Percentiles rank a stretch among this genome's conserved stretches.
phyloP scores from a whole-genome alignment of 2,113 vertebrate species.

The Neoarius graeffei region DNA sequence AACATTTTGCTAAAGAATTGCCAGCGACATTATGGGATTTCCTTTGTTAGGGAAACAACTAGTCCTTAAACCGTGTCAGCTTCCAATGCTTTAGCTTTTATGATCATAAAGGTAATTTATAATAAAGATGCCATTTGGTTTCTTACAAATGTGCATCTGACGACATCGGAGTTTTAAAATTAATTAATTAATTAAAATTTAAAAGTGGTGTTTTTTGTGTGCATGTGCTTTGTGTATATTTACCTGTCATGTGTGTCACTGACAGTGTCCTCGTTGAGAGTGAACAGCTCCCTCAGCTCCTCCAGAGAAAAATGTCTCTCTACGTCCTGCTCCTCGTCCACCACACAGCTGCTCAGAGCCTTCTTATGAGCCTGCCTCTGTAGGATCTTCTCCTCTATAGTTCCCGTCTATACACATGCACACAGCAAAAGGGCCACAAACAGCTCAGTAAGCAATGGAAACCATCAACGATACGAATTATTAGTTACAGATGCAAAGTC shows the following conservation, averaged over 20 bases:
- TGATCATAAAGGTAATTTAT: background rate
- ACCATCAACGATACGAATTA: background rate
- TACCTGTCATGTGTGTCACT: constrained; percentile 96
- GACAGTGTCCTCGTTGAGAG: constrained; percentile 78
- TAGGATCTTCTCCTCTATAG: constrained; percentile 98
- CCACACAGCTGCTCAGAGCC: constrained; percentile 96
- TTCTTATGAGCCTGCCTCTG: constrained; percentile 98
- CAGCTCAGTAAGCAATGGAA: background rate
- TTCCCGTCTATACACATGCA: constrained; percentile 80
- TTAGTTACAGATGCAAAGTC: background rate
- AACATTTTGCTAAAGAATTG: no score
- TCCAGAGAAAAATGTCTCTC: constrained; percentile 94
- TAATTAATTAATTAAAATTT: no score
- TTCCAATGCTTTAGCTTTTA: background rate
- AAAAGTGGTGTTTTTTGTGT: background rate
- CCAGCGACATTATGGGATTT: background rate
- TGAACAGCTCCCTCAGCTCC: constrained; percentile 90
- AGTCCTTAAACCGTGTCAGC: no score
- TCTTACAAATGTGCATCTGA: background rate
- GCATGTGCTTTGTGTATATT: background rate
- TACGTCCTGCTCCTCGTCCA: constrained; percentile 95
- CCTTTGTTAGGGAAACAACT: background rate
- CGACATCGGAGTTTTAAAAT: background rate
- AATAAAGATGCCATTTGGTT: background rate
- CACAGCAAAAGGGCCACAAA: background rate